A percentile compares a stretch with the other conserved stretches of the same genome.
phyloP scores from a whole-genome alignment of 2,113 vertebrate genomes.

The Diadophis punctatus region DNA sequence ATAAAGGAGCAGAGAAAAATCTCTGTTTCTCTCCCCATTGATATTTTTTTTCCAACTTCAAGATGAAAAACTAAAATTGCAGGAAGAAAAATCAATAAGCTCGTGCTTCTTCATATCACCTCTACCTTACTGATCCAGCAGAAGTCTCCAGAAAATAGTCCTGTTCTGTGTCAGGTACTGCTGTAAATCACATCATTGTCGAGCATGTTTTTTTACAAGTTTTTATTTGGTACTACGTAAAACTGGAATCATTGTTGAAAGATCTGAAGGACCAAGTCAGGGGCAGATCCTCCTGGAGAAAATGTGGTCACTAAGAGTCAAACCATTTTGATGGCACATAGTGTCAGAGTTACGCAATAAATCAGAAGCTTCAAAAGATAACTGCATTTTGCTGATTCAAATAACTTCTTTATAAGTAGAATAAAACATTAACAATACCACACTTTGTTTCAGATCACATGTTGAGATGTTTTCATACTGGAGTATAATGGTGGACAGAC shows the following conservation, averaged over 20 bases:
- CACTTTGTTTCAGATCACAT: too few relatives aligned
- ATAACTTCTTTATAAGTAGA: too few relatives aligned
- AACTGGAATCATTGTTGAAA: not conserved
- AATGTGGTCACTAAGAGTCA: not conserved
- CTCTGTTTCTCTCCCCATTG: not conserved
- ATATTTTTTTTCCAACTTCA: not conserved
- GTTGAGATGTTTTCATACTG: too few relatives aligned
- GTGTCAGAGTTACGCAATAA: too few relatives aligned
- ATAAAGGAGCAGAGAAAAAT: not conserved
- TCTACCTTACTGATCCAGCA: not conserved
- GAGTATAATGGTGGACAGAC: too few relatives aligned
- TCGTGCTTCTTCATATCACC: not conserved
- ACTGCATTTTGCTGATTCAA: too few relatives aligned
- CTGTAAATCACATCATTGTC: not conserved
- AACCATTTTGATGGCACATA: not conserved
- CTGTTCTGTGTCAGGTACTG: not conserved
- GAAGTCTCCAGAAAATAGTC: not conserved
- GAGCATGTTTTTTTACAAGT: not conserved
- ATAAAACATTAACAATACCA: too few relatives aligned
- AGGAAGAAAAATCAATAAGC: not conserved
- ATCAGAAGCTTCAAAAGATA: too few relatives aligned
- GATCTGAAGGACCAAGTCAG: not conserved
- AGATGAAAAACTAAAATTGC: not conserved
- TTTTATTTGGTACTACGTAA: not conserved
- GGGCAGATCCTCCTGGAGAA: not conserved